These are phyloP conservation scores for Scolopax mira DNA, from an alignment of 2,113 vertebrate species.

Conservation along the genomic window DNA sequence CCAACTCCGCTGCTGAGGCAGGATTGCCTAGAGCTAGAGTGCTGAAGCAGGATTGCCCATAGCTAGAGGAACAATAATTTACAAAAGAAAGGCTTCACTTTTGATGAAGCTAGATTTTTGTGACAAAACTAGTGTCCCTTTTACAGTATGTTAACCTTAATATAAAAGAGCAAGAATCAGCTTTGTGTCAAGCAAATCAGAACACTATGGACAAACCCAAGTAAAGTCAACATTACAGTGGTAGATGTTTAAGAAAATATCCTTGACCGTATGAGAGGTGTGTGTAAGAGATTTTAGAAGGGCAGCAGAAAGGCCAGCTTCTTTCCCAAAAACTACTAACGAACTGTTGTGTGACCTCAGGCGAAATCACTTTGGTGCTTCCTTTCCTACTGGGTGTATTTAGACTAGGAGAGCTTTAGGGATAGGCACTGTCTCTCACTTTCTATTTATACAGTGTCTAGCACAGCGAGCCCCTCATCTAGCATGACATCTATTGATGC, in stretches of 20 bases:
- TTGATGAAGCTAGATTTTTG: neutral
- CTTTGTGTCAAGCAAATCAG: neutral
- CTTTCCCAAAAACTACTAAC: neutral
- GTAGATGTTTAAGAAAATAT: neutral
- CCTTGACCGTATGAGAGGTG: neutral
- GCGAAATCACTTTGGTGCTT: neutral
- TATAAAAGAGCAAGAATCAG: neutral
- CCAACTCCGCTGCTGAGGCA: too few relatives aligned
- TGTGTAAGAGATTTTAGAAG: neutral
- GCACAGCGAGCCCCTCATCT: neutral
- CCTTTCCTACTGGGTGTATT: conserved; percentile 19
- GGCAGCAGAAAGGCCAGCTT: neutral
- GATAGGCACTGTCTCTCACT: conserved; percentile 19
- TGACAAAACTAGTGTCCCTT: neutral
- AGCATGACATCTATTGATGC: neutral
- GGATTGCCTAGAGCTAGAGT: too few relatives aligned
- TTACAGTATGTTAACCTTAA: neutral
- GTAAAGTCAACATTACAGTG: neutral
- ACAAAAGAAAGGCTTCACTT: neutral
- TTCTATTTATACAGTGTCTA: conserved; percentile 29
- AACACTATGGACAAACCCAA: neutral
- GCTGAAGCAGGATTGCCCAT: too few relatives aligned
- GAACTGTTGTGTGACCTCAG: neutral
- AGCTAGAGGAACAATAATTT: neutral
- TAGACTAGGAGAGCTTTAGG: conserved; percentile 16